phyloP scores from a whole-genome alignment of 35 echinoderm and acorn worm species.

The Apostichopus californicus region DNA sequence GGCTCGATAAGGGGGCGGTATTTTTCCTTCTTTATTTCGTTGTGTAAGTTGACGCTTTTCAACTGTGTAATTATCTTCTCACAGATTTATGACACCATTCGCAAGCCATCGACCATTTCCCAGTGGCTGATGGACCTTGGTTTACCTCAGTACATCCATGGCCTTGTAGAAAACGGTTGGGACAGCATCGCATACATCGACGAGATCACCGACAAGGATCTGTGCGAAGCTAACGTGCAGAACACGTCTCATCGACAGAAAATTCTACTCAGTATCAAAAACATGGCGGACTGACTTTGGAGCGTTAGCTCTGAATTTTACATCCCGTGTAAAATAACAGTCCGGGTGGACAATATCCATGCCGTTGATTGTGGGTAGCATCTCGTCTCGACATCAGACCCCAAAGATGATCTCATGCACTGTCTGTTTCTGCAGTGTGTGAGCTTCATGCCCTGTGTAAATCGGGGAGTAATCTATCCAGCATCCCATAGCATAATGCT shows the following conservation, averaged over 20 bases:
- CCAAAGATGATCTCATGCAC: no score
- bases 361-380: no score
- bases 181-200: conserved; percentile 81
- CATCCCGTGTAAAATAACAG: not conserved
- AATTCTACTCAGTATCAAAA: conserved; percentile 79
- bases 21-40: no score
- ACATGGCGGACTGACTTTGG: conserved; percentile 41
- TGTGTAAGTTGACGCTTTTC: no score
- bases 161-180: conserved; percentile 87
- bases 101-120: conserved; percentile 75
- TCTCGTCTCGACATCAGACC: no score
- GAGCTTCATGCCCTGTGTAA: no score
- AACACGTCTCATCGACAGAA: conserved; percentile 59
- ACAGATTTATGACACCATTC: conserved; percentile 86
- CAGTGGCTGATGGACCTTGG: conserved; percentile 90
- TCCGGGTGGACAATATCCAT: not conserved
- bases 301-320: not conserved
- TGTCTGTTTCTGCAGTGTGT: no score
- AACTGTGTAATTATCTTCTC: not conserved
- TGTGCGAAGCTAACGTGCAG: conserved; percentile 54
- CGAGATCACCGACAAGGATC: conserved; percentile 70
- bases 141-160: conserved; percentile 82
- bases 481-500: no score
- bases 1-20: no score
- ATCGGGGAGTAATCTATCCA: no score